Base-by-base conservation (phyloP, 1,140 invertebrate genomes). In the Neoseiulus cucumeris region DNA sequence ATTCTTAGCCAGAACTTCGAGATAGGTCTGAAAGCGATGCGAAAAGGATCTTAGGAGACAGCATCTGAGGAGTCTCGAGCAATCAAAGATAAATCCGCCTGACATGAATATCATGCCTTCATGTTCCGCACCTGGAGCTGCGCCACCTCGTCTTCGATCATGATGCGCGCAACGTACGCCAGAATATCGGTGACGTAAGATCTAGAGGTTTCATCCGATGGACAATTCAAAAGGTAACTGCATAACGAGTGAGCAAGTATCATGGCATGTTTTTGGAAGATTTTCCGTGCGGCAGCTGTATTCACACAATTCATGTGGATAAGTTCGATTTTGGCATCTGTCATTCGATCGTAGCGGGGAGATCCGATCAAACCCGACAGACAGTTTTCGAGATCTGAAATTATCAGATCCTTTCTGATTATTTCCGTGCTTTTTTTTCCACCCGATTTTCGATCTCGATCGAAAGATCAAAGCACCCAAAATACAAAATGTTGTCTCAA, bases 111-210 rank as follows among this genome's bases (percentile, higher is more conserved):
- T 39, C 33, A 39, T 6, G 33, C 33, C 33, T 39, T n/a, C n/a
- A n/a, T n/a, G n/a, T n/a, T n/a, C n/a, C n/a, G n/a, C 33, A 59
- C 51, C 51, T 59, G 51, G 4, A 59, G 51, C 51, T 59, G 51
- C 1, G 17, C 1, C 4, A 33, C 25, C 33, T 59, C 51, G 14
- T 59, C 51, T 29, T 59, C 51, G 14, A 59, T 25, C 25, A 59
- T 12, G 33, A 59, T 59, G 14, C 33, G 25, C 22, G 51, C 17
- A 25, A 59, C 51, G 22, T 59, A 59, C 17, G 51, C 33, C 22
- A 59, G 22, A 20, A 59, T 59, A 9, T 59, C 25, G 12, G 51
- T 59, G 51, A 59, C 51, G 51, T 59, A 59, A 14, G 51, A 59
- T 25, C 51, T 59, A 2, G 51, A 59, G 14, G 51, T 59, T 14